phyloP scores from a whole-genome alignment of 2,888 invertebrate species.

The Drosophila anomalata region DNA sequence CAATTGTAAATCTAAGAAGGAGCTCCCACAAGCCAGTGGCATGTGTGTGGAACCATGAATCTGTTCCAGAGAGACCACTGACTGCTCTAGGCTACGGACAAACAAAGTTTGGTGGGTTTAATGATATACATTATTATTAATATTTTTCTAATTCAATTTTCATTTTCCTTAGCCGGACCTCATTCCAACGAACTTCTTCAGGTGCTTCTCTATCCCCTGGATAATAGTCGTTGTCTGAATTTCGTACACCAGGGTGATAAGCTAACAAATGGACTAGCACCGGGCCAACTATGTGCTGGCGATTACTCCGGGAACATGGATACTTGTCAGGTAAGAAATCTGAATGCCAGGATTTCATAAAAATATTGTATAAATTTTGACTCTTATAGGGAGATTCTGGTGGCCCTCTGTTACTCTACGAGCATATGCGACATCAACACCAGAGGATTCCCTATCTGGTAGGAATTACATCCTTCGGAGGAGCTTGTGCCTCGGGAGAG shows the following conservation, averaged over 20 bases:
- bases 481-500: conserved; percentile 42
- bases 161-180: conserved; percentile 30
- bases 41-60: conserved; percentile 31
- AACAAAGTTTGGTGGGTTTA: conserved; percentile 36
- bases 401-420: conserved; percentile 32
- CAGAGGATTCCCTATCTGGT: conserved; percentile 41
- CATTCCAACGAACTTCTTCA: conserved; percentile 33
- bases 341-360: neutral
- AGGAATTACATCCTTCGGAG: conserved; percentile 57
- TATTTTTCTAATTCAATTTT: neutral
- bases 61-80: conserved; percentile 27
- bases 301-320: conserved; percentile 45
- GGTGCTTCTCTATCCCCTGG: conserved; percentile 29
- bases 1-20: conserved; percentile 26
- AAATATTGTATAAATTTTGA: neutral
- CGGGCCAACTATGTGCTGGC: conserved; percentile 44
- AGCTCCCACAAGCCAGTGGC: conserved; percentile 20
- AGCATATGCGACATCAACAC: conserved; percentile 15
- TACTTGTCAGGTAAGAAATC: conserved; percentile 35
- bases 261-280: conserved; percentile 28
- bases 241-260: conserved; percentile 19
- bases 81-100: conserved; percentile 45
- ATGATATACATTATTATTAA: neutral
- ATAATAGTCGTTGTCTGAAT: conserved; percentile 24
- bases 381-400: conserved; percentile 40